phyloP scores from a whole-genome alignment of 2,797 vertebrate species.

The Danionella dracula region DNA sequence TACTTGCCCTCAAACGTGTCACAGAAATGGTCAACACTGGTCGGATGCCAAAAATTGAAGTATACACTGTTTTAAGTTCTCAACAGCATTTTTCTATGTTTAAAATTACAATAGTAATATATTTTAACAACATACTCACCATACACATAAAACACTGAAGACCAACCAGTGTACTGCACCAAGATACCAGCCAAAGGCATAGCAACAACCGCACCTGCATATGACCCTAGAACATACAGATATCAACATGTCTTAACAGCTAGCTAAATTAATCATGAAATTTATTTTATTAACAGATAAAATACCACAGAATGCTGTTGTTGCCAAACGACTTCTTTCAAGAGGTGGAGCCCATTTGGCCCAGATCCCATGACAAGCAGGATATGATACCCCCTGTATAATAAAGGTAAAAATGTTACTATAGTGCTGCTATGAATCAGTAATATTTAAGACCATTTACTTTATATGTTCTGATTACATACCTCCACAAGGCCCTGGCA shows the following conservation, averaged over 20 bases:
- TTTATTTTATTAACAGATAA: not conserved
- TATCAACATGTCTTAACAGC: not conserved
- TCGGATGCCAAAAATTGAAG: too few relatives aligned
- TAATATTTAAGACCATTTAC: not conserved
- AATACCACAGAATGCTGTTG: slow-evolving; percentile 81
- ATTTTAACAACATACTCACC: slow-evolving; percentile 54
- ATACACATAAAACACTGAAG: slow-evolving; percentile 81
- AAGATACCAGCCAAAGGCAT: slow-evolving; percentile 81
- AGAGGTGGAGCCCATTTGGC: slow-evolving; percentile 82
- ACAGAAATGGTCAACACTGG: too few relatives aligned
- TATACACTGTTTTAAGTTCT: too few relatives aligned
- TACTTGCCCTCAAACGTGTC: too few relatives aligned
- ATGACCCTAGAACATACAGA: slow-evolving; percentile 64
- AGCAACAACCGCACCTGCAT: slow-evolving; percentile 78
- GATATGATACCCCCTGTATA: slow-evolving; percentile 77
- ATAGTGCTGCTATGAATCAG: not conserved
- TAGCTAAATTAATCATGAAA: not conserved
- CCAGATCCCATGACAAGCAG: slow-evolving; percentile 83
- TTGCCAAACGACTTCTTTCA: slow-evolving; percentile 78
- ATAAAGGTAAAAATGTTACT: not conserved
- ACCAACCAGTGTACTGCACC: slow-evolving; percentile 79
- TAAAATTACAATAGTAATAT: too few relatives aligned
- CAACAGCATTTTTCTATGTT: too few relatives aligned
- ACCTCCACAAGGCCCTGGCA: slow-evolving; percentile 91
- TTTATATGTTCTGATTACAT: slow-evolving; percentile 35